Conservation (phyloP, 2,797 vertebrate species). For the Argyrosomus regius region DNA sequence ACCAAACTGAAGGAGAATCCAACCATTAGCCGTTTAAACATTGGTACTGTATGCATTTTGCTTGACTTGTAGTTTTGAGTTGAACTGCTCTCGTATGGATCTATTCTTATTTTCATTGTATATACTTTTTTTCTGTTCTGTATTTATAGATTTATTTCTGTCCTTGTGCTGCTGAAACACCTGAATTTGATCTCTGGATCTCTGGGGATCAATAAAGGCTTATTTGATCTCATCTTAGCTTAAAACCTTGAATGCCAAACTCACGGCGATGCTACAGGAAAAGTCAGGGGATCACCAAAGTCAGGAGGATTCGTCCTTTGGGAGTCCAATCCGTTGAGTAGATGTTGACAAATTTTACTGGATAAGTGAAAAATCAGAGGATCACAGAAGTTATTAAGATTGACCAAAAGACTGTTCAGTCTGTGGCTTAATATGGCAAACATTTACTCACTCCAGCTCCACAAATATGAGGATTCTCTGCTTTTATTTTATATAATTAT, state of each 20-base stretch:
- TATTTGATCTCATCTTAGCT: not conserved
- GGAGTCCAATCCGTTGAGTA: not conserved
- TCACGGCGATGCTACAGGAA: not conserved
- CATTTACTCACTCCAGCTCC: not conserved
- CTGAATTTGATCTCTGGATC: not conserved
- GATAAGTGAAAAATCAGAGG: not conserved
- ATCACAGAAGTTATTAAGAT: not conserved
- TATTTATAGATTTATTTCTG: no score
- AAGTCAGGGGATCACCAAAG: not conserved
- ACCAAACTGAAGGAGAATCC: no score
- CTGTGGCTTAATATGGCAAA: not conserved
- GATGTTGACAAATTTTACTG: not conserved
- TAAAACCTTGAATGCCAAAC: not conserved
- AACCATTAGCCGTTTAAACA: no score
- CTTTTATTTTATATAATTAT: not conserved
- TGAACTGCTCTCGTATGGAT: no score
- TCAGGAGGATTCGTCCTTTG: not conserved
- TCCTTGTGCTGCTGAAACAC: not conserved
- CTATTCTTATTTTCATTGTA: no score
- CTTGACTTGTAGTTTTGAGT: no score
- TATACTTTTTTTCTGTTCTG: no score
- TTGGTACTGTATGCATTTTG: no score
- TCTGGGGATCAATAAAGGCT: no score
- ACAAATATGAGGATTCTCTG: not conserved
- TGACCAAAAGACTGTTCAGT: no score